phyloP scores from a whole-genome alignment of 1,140 invertebrate genomes.

The Steinernema khuongi region DNA sequence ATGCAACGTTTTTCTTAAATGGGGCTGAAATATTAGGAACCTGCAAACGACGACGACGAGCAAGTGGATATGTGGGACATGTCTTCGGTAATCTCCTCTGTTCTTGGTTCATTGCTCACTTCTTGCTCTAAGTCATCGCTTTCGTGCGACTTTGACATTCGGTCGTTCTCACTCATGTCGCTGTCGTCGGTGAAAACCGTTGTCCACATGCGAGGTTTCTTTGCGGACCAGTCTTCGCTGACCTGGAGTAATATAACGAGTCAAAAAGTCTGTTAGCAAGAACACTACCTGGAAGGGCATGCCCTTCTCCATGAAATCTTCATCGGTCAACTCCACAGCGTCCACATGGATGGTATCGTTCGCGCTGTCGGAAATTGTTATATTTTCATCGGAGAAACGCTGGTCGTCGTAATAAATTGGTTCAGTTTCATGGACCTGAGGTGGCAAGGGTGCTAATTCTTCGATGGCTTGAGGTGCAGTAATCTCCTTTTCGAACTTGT shows the following conservation, averaged over 20 bases:
- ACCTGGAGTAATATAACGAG: background rate
- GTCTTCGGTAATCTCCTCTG: slow-evolving; percentile 38
- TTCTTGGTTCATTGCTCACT: slow-evolving; percentile 15
- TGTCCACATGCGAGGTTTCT: slow-evolving; percentile 39
- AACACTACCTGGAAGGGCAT: background rate
- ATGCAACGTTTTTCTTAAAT: slow-evolving; percentile 21
- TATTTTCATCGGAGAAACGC: background rate
- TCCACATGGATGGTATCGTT: background rate
- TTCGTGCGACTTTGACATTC: background rate
- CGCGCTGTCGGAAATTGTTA: background rate
- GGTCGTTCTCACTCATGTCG: slow-evolving; percentile 2
- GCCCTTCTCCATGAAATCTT: slow-evolving; percentile 7
- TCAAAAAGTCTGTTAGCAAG: background rate
- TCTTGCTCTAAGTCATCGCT: slow-evolving; percentile 22
- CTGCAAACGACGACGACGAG: slow-evolving; percentile 37
- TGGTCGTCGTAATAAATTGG: slow-evolving; percentile 9
- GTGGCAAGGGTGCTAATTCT: background rate
- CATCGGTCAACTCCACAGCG: background rate
- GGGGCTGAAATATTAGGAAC: background rate
- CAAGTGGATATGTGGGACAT: slow-evolving; percentile 22
- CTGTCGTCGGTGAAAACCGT: slow-evolving; percentile 52
- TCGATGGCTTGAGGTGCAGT: slow-evolving; percentile 11
- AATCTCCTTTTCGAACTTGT: background rate
- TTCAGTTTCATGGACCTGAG: background rate
- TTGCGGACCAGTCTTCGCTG: slow-evolving; percentile 1